phyloP scores from a whole-genome alignment of 2,888 invertebrate genomes.

The Orchesellides sinensis region DNA sequence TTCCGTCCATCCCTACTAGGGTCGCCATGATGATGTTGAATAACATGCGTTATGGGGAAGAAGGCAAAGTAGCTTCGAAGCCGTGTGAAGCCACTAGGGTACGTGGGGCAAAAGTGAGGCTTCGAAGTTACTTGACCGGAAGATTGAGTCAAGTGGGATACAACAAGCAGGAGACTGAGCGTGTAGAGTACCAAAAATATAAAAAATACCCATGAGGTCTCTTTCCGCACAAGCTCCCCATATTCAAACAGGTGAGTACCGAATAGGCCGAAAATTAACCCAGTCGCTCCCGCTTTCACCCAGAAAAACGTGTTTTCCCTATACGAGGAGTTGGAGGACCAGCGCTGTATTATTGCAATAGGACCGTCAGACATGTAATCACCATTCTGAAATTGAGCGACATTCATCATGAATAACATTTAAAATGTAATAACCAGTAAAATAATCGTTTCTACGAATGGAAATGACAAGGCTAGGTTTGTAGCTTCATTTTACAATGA shows the following conservation, averaged over 20 bases:
- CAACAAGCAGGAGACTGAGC: conserved; percentile 28
- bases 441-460: not conserved
- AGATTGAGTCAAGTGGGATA: conserved; percentile 40
- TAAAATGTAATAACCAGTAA: too few relatives aligned
- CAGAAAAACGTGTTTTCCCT: conserved; percentile 41
- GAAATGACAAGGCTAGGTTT: too few relatives aligned
- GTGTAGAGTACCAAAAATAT: conserved; percentile 50
- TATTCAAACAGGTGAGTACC: conserved; percentile 45
- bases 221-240: conserved; percentile 39
- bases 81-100: conserved; percentile 55
- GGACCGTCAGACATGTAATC: conserved; percentile 65
- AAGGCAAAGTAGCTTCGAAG: conserved; percentile 72
- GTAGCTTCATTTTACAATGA: too few relatives aligned
- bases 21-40: conserved; percentile 43
- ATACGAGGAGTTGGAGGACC: conserved; percentile 42
- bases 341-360: conserved; percentile 57
- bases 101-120: conserved; percentile 16
- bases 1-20: conserved; percentile 7
- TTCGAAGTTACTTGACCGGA: not conserved
- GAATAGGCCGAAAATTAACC: conserved; percentile 50
- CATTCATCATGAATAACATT: not conserved
- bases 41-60: conserved; percentile 72
- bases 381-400: conserved; percentile 32
- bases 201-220: conserved; percentile 28
- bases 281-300: conserved; percentile 48